phyloP scores from a whole-genome alignment of 2,797 vertebrate species.

The Adelosebastes latens region DNA sequence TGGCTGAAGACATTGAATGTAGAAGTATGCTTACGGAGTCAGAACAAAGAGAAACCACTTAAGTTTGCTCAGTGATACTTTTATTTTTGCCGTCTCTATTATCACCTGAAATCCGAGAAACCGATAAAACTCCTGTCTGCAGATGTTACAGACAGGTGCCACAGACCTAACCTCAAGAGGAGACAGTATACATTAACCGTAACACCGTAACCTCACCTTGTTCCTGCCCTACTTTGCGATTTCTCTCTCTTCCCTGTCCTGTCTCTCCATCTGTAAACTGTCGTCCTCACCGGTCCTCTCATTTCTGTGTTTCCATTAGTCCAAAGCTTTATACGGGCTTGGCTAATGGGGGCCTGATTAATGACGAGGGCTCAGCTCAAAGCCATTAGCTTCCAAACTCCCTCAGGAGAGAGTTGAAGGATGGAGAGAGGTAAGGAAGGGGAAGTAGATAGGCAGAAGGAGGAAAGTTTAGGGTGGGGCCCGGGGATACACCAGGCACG shows the following conservation, averaged over 20 bases:
- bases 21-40: neutral
- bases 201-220: neutral
- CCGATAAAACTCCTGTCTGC: neutral
- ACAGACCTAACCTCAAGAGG: neutral
- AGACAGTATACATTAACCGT: neutral
- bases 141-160: neutral
- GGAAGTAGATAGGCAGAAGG: constrained; percentile 2
- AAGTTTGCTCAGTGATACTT: too few relatives aligned
- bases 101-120: neutral
- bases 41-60: neutral
- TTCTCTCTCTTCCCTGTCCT: neutral
- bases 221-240: neutral
- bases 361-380: constrained; percentile 63
- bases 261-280: constrained; percentile 11
- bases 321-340: constrained; percentile 43
- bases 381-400: constrained; percentile 68
- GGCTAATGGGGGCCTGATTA: constrained; percentile 75
- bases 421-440: constrained; percentile 21
- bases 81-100: neutral
- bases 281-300: constrained; percentile 18
- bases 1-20: neutral
- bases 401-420: constrained; percentile 45
- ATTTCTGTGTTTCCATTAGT: constrained; percentile 63
- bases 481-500: neutral
- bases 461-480: constrained; percentile 10